Conservation (phyloP, 2,113 vertebrate species). For the Deroptyus accipitrinus region DNA sequence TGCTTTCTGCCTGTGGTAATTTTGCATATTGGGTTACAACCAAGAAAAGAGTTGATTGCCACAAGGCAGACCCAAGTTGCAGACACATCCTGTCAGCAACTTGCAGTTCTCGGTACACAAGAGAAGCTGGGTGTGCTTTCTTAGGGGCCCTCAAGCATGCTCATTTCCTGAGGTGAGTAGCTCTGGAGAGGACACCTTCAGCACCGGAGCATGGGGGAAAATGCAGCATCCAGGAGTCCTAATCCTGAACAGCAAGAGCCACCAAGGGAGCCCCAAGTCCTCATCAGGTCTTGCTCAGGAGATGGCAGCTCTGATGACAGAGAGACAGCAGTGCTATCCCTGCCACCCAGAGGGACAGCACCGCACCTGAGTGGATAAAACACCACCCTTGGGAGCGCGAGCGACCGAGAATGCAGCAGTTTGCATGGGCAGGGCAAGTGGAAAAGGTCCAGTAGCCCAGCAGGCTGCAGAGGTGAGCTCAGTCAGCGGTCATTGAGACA, state of each 20-base stretch:
- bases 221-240: background rate
- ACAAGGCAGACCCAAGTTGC: background rate
- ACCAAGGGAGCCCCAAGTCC: background rate
- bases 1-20: background rate
- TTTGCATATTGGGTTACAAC: background rate
- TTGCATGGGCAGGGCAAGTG: background rate
- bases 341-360: background rate
- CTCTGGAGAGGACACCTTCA: background rate
- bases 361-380: background rate
- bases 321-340: background rate
- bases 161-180: background rate
- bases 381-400: background rate
- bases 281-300: background rate
- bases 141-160: background rate
- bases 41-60: background rate
- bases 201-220: background rate
- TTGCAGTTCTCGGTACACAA: background rate
- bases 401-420: background rate
- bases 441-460: background rate
- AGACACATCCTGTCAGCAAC: background rate
- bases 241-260: background rate
- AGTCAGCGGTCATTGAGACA: background rate
- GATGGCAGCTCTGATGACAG: background rate
- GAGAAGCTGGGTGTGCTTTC: background rate
- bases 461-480: background rate